These are phyloP conservation scores for Perca schrenkii DNA, from an alignment of 2,113 vertebrate species.

Conservation along the genomic window DNA sequence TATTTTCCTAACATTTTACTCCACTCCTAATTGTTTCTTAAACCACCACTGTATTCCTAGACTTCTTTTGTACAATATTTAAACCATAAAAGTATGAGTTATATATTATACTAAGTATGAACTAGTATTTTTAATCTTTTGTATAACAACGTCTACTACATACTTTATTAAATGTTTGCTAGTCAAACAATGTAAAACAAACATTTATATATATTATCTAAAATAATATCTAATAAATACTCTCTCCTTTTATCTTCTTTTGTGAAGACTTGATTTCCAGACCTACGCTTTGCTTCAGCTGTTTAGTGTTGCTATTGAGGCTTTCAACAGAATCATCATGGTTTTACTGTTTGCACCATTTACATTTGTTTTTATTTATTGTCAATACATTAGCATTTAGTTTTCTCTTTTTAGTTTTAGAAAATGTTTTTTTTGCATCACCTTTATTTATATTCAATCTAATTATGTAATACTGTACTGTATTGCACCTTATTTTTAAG, in stretches of 20 bases:
- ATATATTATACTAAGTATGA: constrained; percentile 42
- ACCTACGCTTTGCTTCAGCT: not conserved
- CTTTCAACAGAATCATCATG: not conserved
- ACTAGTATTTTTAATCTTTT: constrained; percentile 48
- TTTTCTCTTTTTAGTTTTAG: too few species aligned
- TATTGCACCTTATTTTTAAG: not conserved
- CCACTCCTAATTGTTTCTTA: constrained; percentile 37
- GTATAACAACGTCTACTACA: constrained; percentile 30
- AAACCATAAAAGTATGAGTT: constrained; percentile 1
- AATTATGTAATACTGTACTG: not conserved
- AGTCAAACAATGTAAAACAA: constrained; percentile 38
- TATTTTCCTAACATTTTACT: constrained; percentile 25
- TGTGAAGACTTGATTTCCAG: constrained; percentile 8
- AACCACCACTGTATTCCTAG: constrained; percentile 32
- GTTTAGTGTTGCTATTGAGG: not conserved
- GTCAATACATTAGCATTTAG: too few species aligned
- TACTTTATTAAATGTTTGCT: constrained; percentile 55
- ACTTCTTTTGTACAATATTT: constrained; percentile 49
- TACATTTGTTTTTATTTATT: not conserved
- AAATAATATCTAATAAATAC: constrained; percentile 60
- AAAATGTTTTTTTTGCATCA: too few species aligned
- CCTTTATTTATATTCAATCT: too few species aligned
- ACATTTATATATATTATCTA: constrained; percentile 37
- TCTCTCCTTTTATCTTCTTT: not conserved
- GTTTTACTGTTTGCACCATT: not conserved